Base-by-base conservation (phyloP, 1,140 invertebrate species). In the Cydia pomonella region DNA sequence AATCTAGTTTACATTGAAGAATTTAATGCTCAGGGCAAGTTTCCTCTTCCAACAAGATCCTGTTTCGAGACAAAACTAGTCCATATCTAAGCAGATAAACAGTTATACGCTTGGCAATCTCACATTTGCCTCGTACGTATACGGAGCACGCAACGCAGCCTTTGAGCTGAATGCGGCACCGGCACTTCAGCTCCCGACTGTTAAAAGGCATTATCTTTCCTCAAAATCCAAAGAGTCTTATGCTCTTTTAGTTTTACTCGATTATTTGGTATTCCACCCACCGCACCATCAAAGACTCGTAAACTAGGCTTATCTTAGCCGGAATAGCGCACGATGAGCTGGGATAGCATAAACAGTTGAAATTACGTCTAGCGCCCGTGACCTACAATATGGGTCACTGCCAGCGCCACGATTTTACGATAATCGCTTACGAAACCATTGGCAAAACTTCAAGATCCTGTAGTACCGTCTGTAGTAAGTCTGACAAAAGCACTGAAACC, bases 391-490 rank as follows among this genome's bases (percentile, higher is more conserved):
- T 87, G 81, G 89, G 88, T 89, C 89, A 91, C 83, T 89, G 89
- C 82, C 89, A 84, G 76, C 86, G 76, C 66, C 73, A 78, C 80
- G 81, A 88, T 89, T 91, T 92, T 91, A 92, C 87, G 90, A 92
- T 90, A 84, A 90, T 89, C 83, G 79, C 83, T 84, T 79, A 90
- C 88, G 89, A 83, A 80, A 80, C 77, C 80, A 90, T 92, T 92
- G 90, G 90, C 90, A 92, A 90, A 88, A 92, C 87, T 87, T 92
- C 90, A 92, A 92, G 84, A 85, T 84, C 82, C 79, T 77, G 75
- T 80, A 79, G 77, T 81, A 76, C 77, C 84, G 90, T 91, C 90
- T 92, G 88, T 92, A 89, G 89, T 90, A 88, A 80, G 90, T 92
- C 90, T 91, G 81, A 90, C 75, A 77, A 80, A 80, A 77, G 74